Conservation (phyloP, 2,797 vertebrate species). For the Acanthis flammea region DNA sequence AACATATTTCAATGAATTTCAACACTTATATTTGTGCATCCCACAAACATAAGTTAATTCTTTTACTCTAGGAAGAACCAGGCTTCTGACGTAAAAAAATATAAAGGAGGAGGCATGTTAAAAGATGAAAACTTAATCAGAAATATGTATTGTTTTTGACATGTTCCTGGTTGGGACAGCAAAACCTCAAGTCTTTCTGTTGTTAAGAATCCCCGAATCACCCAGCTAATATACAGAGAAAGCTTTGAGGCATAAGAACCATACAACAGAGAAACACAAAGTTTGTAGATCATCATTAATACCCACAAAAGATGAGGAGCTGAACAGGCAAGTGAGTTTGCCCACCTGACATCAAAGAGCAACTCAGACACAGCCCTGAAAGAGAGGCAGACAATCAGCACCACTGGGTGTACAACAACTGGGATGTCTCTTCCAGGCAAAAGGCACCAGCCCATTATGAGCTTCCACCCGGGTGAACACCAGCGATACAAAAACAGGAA, state of each 20-base stretch:
- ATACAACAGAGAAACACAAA: background rate
- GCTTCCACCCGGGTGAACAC: background rate
- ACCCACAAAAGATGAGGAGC: background rate
- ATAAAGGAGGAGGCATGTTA: background rate
- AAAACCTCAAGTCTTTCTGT: background rate
- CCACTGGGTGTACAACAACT: background rate
- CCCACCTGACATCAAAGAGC: background rate
- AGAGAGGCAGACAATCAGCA: background rate
- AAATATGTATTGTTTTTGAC: background rate
- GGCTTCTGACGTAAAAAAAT: fast-evolving
- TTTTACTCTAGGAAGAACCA: background rate
- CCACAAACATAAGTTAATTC: background rate
- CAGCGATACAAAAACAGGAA: background rate
- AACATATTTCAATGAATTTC: background rate
- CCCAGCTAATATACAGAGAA: background rate
- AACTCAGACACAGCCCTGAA: background rate
- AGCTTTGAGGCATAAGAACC: background rate
- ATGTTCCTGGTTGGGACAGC: background rate
- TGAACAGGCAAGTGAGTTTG: background rate
- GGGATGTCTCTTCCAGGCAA: background rate
- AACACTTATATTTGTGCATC: background rate
- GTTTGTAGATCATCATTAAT: background rate
- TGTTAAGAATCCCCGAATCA: background rate
- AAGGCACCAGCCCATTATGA: background rate
- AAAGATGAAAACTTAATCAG: background rate